Conservation (phyloP, 2,113 vertebrate species). For the Pterocles orientalis region DNA sequence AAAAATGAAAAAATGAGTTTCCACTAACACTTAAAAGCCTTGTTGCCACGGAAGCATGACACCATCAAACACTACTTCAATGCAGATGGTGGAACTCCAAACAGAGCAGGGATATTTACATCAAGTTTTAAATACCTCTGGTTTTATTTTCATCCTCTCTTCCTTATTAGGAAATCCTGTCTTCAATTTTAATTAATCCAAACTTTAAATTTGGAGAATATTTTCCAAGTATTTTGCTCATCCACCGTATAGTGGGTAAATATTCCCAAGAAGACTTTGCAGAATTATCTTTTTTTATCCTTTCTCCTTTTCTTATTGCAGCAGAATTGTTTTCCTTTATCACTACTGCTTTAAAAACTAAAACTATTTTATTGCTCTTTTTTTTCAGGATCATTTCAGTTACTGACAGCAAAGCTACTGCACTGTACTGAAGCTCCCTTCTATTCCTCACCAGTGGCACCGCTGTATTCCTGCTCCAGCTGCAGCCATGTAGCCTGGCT, state of each 20-base stretch:
- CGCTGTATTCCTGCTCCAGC: neutral
- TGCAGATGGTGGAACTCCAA: neutral
- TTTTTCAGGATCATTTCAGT: neutral
- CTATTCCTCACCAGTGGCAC: neutral
- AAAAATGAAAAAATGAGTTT: neutral
- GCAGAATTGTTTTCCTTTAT: neutral
- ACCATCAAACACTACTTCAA: neutral
- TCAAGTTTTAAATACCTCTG: neutral
- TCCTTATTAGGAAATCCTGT: neutral
- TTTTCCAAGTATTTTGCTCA: neutral
- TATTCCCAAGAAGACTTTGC: neutral
- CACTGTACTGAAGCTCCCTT: accelerated
- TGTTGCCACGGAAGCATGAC: neutral
- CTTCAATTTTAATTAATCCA: neutral
- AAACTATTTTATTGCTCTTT: neutral
- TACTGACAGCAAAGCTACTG: neutral
- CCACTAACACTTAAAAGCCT: neutral
- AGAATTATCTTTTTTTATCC: neutral
- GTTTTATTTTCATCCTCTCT: neutral
- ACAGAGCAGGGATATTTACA: neutral
- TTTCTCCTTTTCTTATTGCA: neutral
- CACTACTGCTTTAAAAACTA: neutral
- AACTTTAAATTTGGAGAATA: neutral
- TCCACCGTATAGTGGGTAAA: neutral
- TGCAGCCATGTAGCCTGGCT: neutral